Conservation (phyloP, 2,888 invertebrate species). For the Phyllotreta striolata region DNA sequence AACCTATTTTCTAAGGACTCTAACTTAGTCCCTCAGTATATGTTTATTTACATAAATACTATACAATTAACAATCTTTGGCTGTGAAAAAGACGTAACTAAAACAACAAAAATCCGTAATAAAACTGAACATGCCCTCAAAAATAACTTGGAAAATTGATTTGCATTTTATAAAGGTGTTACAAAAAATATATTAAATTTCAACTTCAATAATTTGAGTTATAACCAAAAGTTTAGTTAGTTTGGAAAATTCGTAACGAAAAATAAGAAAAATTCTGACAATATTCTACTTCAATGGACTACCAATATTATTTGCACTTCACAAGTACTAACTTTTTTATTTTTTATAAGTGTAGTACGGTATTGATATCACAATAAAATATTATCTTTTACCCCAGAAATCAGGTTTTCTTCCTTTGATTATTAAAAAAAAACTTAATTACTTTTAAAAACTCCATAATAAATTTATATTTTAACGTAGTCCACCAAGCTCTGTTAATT, state of each 20-base stretch:
- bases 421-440: background rate
- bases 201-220: no score
- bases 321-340: no score
- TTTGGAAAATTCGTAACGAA: no score
- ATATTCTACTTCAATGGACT: no score
- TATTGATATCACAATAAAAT: no score
- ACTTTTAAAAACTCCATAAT: background rate
- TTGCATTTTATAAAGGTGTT: background rate
- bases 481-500: background rate
- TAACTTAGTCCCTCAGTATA: constrained; percentile 41
- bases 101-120: constrained; percentile 44
- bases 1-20: constrained; percentile 30
- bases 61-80: constrained; percentile 57
- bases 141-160: background rate
- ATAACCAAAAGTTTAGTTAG: no score
- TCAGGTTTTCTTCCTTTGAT: no score
- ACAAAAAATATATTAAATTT: no score
- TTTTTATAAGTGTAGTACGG: no score
- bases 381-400: no score
- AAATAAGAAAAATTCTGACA: no score
- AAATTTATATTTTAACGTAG: background rate
- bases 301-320: no score
- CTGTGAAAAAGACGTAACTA: constrained; percentile 43
- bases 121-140: constrained; percentile 17
- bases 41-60: constrained; percentile 58